Conservation (phyloP, 2,797 vertebrate species). For the Amniataba percoides region DNA sequence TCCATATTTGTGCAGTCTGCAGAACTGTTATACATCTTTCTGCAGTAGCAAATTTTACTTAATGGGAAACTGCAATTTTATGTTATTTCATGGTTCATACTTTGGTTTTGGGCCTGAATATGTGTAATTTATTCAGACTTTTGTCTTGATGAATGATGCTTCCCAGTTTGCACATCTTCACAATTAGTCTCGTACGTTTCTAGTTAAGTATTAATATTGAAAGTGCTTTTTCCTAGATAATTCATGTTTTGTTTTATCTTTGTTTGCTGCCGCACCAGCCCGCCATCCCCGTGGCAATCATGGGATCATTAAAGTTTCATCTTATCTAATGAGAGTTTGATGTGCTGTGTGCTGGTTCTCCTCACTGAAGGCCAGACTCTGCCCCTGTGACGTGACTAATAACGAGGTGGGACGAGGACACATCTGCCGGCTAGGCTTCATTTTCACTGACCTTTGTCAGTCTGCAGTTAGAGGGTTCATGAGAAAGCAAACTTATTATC, state of each 20-base stretch:
- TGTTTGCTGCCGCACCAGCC: conserved; percentile 18
- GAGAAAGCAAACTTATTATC: conserved; percentile 19
- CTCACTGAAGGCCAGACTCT: conserved; percentile 34
- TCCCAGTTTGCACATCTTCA: background rate
- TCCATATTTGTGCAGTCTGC: background rate
- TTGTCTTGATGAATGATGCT: background rate
- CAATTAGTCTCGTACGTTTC: background rate
- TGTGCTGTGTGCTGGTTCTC: conserved; percentile 51
- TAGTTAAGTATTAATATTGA: background rate
- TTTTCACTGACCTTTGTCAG: conserved; percentile 31
- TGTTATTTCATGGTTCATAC: background rate
- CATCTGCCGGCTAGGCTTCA: conserved; percentile 12
- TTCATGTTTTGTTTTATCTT: conserved; percentile 29
- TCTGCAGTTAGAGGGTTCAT: conserved; percentile 4
- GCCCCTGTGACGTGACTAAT: conserved; percentile 42
- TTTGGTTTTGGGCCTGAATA: background rate
- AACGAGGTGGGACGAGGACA: conserved; percentile 23
- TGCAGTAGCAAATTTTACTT: background rate
- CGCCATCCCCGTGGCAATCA: conserved; percentile 38
- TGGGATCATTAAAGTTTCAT: conserved; percentile 61
- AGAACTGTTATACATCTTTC: background rate
- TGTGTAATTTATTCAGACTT: background rate
- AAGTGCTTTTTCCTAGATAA: background rate
- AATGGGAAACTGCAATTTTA: background rate
- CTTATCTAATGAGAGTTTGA: conserved; percentile 58